Conservation (phyloP, 2,888 invertebrate species). For the Carcina quercana region DNA sequence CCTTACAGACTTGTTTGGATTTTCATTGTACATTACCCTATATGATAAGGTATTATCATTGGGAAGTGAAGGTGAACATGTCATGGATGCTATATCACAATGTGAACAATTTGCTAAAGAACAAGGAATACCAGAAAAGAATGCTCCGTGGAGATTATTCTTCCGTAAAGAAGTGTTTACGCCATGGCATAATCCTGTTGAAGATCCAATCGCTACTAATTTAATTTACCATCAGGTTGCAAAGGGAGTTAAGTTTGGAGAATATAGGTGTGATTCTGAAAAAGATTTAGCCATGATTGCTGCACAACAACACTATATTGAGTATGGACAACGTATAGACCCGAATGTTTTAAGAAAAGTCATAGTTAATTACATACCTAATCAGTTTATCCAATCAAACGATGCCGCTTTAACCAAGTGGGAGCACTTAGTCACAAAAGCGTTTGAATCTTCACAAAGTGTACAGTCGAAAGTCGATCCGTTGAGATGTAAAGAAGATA, state of each 20-base stretch:
- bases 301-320: constrained; percentile 93
- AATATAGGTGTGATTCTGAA: constrained; percentile 89
- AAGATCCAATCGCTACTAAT: constrained; percentile 88
- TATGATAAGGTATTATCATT: constrained; percentile 93
- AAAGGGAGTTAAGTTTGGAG: constrained; percentile 92
- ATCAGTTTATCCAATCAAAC: constrained; percentile 78
- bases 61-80: constrained; percentile 91
- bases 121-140: constrained; percentile 87
- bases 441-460: constrained; percentile 82
- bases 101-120: constrained; percentile 97
- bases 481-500: constrained; percentile 88
- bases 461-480: constrained; percentile 79
- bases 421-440: constrained; percentile 81
- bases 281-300: constrained; percentile 91
- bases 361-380: constrained; percentile 87
- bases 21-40: constrained; percentile 92
- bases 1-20: constrained; percentile 89
- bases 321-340: constrained; percentile 80
- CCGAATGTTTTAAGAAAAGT: constrained; percentile 80
- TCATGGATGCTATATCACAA: constrained; percentile 96
- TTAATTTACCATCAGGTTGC: constrained; percentile 93
- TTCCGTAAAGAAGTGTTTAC: constrained; percentile 92
- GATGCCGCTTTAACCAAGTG: constrained; percentile 79
- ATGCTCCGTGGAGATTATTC: constrained; percentile 91
- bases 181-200: constrained; percentile 92